These are phyloP conservation scores for Trematocara macrostoma DNA, from an alignment of 2,113 vertebrate genomes.

Conservation along the genomic window DNA sequence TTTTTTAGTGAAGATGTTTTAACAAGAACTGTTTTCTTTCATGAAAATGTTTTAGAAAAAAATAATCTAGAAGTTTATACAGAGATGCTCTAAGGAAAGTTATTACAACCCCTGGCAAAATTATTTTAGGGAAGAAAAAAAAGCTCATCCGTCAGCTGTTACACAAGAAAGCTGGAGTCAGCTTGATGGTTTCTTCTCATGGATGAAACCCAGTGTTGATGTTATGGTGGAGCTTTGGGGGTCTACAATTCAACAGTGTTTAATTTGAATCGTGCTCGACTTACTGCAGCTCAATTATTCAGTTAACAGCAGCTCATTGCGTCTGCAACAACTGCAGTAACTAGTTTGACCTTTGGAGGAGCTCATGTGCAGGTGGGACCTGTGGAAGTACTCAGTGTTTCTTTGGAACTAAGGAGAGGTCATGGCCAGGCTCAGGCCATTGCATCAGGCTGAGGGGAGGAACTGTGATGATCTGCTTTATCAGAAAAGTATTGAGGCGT, in stretches of 20 bases:
- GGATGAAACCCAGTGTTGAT: neutral
- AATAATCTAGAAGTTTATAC: neutral
- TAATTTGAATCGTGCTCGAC: neutral
- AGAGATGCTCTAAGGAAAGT: neutral
- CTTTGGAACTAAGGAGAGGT: no score
- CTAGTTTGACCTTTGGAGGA: neutral
- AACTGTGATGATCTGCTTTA: neutral
- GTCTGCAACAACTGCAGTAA: neutral
- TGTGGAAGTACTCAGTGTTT: no score
- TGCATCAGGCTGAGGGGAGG: neutral
- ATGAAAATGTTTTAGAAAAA: neutral
- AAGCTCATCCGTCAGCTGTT: neutral
- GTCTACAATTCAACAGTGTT: no score
- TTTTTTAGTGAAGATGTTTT: neutral
- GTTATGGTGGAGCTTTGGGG: neutral
- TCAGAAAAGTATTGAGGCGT: neutral
- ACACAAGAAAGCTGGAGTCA: neutral
- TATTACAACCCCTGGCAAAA: neutral
- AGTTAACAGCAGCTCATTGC: neutral
- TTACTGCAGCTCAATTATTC: neutral
- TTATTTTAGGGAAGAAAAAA: neutral
- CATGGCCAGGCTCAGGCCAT: neutral
- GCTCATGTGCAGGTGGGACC: neutral
- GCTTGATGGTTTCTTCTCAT: neutral
- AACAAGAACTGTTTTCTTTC: neutral